These are phyloP conservation scores for Glossophaga mutica DNA, from an alignment of 2,797 vertebrate species.

Conservation along the genomic window DNA sequence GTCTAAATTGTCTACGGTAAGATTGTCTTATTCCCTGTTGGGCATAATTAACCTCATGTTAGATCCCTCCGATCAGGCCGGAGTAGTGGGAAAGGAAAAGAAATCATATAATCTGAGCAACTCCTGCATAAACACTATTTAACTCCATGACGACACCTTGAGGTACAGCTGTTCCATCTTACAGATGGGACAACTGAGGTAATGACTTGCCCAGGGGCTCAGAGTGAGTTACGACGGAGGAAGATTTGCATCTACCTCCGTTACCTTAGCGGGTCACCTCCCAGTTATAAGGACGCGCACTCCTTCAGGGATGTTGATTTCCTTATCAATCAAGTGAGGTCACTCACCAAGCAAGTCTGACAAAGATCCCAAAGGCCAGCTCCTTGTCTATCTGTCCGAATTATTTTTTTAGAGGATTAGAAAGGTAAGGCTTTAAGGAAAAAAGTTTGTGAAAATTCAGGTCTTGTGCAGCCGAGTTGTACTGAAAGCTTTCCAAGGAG, in stretches of 20 bases:
- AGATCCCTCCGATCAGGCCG: neutral
- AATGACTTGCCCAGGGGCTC: neutral
- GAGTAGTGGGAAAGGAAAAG: neutral
- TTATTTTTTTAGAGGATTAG: neutral
- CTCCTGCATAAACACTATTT: neutral
- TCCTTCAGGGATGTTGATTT: neutral
- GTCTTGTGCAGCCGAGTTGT: neutral
- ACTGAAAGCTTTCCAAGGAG: neutral
- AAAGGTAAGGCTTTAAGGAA: neutral
- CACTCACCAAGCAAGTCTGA: neutral
- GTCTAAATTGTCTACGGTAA: neutral
- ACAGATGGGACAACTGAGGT: neutral
- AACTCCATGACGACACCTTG: neutral
- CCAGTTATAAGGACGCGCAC: neutral
- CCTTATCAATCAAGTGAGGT: neutral
- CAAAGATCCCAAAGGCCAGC: neutral
- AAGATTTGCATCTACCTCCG: neutral
- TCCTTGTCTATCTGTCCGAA: neutral
- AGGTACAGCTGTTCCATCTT: neutral
- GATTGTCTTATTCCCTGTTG: neutral
- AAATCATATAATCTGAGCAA: neutral
- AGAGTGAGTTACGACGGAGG: neutral
- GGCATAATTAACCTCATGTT: neutral
- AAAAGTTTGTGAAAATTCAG: neutral
- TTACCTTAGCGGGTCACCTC: neutral